A percentile compares a stretch with the other conserved stretches of the same genome.
phyloP scores from a whole-genome alignment of 2,797 vertebrate species.

The Betta splendens region DNA sequence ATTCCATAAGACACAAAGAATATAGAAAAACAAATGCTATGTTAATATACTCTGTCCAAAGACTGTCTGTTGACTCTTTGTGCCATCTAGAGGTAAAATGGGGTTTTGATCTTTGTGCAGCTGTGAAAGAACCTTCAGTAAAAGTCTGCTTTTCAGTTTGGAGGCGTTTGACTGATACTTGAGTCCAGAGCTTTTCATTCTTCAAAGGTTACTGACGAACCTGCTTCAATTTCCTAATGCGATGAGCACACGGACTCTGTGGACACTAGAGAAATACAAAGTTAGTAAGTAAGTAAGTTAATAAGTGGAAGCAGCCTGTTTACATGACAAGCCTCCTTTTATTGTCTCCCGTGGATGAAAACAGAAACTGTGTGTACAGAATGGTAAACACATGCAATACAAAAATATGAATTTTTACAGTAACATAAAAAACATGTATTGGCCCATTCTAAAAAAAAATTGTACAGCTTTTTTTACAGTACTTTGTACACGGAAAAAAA shows the following conservation, averaged over 20 bases:
- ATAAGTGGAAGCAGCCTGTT: constrained; percentile 6
- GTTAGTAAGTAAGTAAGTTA: too few species aligned
- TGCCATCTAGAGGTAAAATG: constrained; percentile 63
- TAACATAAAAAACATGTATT: constrained; percentile 83
- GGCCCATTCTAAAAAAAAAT: constrained; percentile 80
- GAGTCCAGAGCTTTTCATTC: too few species aligned
- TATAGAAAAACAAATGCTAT: too few species aligned
- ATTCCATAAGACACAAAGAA: too few species aligned
- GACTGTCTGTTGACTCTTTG: constrained; percentile 27
- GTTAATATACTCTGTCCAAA: neutral
- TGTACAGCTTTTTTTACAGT: constrained; percentile 78
- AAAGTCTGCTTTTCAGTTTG: too few species aligned
- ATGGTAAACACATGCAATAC: constrained; percentile 86
- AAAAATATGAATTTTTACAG: constrained; percentile 88
- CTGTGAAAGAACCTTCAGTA: too few species aligned
- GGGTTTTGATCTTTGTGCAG: neutral
- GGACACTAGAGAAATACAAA: neutral
- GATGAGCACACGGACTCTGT: too few species aligned
- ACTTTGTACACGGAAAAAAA: constrained; percentile 84
- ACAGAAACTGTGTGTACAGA: constrained; percentile 82
- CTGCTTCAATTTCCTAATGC: too few species aligned
- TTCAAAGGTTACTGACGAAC: too few species aligned
- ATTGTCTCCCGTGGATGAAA: constrained; percentile 85
- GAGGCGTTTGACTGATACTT: too few species aligned
- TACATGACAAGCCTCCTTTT: constrained; percentile 83